Evolutionary conservation across 2,888 invertebrate genomes (phyloP), one percentile per base, ranked within the genome.

Genomic region (Alentia gelatinosa): DNA sequence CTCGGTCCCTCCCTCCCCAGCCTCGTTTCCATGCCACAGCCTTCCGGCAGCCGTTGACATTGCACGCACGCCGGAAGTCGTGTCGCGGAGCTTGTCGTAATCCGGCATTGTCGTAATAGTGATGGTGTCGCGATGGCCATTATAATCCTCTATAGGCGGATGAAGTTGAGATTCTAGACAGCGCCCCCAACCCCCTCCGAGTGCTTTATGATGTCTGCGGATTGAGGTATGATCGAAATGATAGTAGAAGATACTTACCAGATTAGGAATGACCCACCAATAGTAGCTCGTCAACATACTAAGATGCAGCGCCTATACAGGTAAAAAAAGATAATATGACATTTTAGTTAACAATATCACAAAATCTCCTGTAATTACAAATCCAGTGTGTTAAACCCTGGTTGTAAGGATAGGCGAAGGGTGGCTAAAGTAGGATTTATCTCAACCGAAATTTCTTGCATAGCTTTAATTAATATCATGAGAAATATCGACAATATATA

Each of bases 211-310:
- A 56, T 56, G 19, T 19, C 19, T 56, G 3, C 15, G 33, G 74
- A 33, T 74, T 30, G 30, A 15, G 33, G 26, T 26, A 63, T 5
- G 19, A 63, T 30, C 33, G n/a, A 68, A 19, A 68, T 12, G 12
- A 68, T 68, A 26, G 26, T 68, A 12, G 30, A 19, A 4, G 4
- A 39, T 19, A 84, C 91, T 91, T 90, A 92, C 92, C 91, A 92
- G 39, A 7, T 88, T 75, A 15, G 91, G 92, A 7, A 92, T 56
- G 0, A 92, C 56, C 92, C 92, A 92, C 33, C 90, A 91, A 68
- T 92, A 91, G 47, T 89, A 63, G 26, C 90, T 92, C 33, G 92
- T 56, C 88, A 92, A 35, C 92, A 92, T 92, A 26, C 91, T 91
- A 12, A 92, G 40, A 15, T 89, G 50, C 47, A 92, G 84, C 3